Evolutionary conservation across 30 jellyfish, hydroid and myxozoan species (phyloP), one percentile per base, ranked within the genome.

Genomic region (Cassiopea xamachana): DNA sequence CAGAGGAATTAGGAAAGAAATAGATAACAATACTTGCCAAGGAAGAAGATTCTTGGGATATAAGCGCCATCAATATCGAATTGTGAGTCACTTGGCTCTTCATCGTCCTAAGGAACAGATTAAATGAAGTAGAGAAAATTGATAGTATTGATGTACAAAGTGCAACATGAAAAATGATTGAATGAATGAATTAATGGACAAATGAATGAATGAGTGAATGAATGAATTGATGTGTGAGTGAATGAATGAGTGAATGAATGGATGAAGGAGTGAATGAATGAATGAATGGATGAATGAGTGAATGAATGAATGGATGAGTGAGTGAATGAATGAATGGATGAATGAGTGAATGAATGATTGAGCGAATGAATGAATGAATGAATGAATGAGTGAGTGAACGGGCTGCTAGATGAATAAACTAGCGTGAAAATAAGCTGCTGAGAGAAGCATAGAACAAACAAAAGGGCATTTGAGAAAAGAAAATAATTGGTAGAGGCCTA

Each of bases 51-150:
- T 80, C 99, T 93, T 75, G 99, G 99, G 60, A 96, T 90, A 84
- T 96, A 96, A 43, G 99, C 98, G 60, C 99, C 99, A 71, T 96
- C 99, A 59, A 90, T 76, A 82, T 96, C 99, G 67, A 81, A 92
- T 83, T 96, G 99, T 49, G 81, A 93, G 16, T 96, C 99, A 62
- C 46, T 90, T 75, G 99, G 99, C 68, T 96, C 99, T 75, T 96
- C 99, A 51, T 96, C 99, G 78, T 96, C 99, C 99, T 96, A 55
- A 50, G 59, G 60, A 64, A 18, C 16, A 59, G 58, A 62, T 5
- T 58, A 5, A 5, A 82, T 7, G 10, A 44, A 18, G 9, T 58
- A 27, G 43, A 4, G 43, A 6, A 4, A 6, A 62, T 2, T 3
- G 74, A 14, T 62, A 14, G 4, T 62, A 6, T 4, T 2, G 2